These are phyloP conservation scores for Drosophila tsacasi DNA, from an alignment of 1,140 invertebrate genomes.

Conservation along the genomic window DNA sequence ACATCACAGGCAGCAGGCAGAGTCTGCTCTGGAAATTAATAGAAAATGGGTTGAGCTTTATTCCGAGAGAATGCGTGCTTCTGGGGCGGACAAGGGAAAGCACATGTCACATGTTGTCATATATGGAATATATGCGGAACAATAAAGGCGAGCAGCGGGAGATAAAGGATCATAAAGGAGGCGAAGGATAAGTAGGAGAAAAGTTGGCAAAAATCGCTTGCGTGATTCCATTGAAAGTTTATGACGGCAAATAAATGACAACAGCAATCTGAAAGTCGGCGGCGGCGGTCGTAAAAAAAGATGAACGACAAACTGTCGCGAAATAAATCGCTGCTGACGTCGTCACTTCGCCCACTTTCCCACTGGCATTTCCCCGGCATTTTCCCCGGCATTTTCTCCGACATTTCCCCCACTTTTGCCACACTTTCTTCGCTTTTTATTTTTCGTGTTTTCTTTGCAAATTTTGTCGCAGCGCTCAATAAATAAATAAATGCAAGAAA, in stretches of 20 bases:
- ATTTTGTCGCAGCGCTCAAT: constrained; percentile 76
- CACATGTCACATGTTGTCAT: constrained; percentile 44
- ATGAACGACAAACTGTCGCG: constrained; percentile 73
- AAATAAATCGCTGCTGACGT: constrained; percentile 78
- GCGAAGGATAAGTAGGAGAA: constrained; percentile 41
- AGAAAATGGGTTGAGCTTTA: constrained; percentile 27
- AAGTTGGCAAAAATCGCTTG: constrained; percentile 67
- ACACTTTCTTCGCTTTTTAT: background rate
- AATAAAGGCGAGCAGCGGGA: constrained; percentile 70
- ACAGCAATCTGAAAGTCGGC: constrained; percentile 46
- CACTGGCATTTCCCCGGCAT: constrained; percentile 2
- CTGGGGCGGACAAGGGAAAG: background rate
- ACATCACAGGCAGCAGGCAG: constrained; percentile 21
- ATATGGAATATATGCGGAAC: constrained; percentile 31
- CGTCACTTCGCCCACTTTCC: constrained; percentile 24
- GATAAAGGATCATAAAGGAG: constrained; percentile 33
- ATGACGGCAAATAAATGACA: constrained; percentile 76
- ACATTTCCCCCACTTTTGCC: background rate
- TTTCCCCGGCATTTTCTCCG: background rate
- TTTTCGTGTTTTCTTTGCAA: constrained; percentile 15
- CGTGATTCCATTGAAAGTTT: constrained; percentile 72
- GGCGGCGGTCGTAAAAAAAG: constrained; percentile 68
- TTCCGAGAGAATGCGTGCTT: constrained; percentile 24
- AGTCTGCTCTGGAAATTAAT: constrained; percentile 37
- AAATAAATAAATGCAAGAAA: constrained; percentile 66